Evolutionary conservation across 1,140 invertebrate species (phyloP).

Genomic region (Ctenoplectra terminalis): DNA sequence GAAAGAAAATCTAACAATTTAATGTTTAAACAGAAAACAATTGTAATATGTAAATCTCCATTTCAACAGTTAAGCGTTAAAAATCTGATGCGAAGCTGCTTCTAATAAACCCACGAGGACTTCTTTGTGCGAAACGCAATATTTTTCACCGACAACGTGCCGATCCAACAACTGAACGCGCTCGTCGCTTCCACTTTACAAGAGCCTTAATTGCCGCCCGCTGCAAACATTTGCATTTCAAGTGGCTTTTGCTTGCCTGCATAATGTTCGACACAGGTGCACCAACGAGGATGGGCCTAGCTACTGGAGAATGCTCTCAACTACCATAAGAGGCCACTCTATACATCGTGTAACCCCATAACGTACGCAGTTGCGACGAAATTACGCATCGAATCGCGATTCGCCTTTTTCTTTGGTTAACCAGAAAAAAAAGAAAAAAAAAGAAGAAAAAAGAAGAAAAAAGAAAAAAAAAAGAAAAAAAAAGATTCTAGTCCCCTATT

Average conservation of each 20-base stretch:
- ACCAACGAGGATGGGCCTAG: conserved; percentile 14
- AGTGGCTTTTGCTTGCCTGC: conserved; percentile 67
- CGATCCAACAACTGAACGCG: conserved; percentile 38
- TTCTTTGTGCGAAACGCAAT: not conserved
- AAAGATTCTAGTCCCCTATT: not conserved
- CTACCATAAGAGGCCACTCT: conserved; percentile 52
- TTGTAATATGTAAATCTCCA: too few species aligned
- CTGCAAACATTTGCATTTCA: conserved; percentile 73
- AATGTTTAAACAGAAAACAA: too few species aligned
- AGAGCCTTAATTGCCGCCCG: conserved; percentile 66
- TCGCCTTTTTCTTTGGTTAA: too few species aligned
- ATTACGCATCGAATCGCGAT: not conserved
- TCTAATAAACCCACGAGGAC: too few species aligned
- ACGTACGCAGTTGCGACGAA: not conserved
- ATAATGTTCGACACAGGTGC: conserved; percentile 72
- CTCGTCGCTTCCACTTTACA: conserved; percentile 39
- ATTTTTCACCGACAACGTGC: conserved; percentile 2
- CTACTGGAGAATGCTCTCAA: conserved; percentile 16
- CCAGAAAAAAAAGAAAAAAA: too few species aligned
- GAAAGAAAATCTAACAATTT: too few species aligned
- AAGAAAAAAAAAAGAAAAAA: too few species aligned
- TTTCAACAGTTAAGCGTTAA: too few species aligned
- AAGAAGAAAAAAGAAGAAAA: too few species aligned
- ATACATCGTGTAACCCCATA: conserved; percentile 4
- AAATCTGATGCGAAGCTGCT: not conserved